Evolutionary conservation across 1,140 invertebrate species (phyloP), one percentile per base, ranked within the genome.

Genomic region (Drosophila quadrilineata): DNA sequence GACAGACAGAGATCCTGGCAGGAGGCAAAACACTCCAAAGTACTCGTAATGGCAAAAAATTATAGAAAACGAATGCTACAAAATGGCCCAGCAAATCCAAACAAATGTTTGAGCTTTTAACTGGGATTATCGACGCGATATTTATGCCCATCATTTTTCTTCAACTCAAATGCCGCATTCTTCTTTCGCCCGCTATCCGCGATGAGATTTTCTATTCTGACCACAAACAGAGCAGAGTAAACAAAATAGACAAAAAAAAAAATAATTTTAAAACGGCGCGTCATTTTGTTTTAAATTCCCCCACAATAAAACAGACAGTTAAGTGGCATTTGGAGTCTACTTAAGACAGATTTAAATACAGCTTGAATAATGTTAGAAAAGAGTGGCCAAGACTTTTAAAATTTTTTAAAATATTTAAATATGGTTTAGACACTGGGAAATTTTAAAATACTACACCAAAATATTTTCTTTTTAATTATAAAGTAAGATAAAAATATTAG

Each of bases 71-170:
- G 75, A 71, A 82, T 80, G 70, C 66, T 69, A 56, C 50, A 72
- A 56, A 66, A 56, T 52, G 46, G 41, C 48, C 28, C 12, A 40
- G 54, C 73, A 85, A 84, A 85, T 85, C 77, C 73, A 77, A 85
- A 84, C 70, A 84, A 84, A 84, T 84, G 77, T 71, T 77, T 67
- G 70, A 63, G 77, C 77, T 84, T 84, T 84, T 85, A 84, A 84
- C 60, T 66, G 74, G 79, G 77, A 84, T 84, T 84, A 85, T 84
- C 79, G 77, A 49, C 65, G 52, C 65, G 60, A 71, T 85, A 85
- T 84, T 84, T 84, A 84, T 84, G 70, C 56, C 63, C 65, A 85
- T 71, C 65, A 77, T 84, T 85, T 74, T 60, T 77, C 77, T 84
- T 60, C 38, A 21, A 59, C 56, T 36, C 43, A 69, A 76, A 48